A percentile compares a stretch with the other conserved stretches of the same genome.
phyloP scores from a whole-genome alignment of 2,888 invertebrate genomes.

The Pardosa pseudoannulata region DNA sequence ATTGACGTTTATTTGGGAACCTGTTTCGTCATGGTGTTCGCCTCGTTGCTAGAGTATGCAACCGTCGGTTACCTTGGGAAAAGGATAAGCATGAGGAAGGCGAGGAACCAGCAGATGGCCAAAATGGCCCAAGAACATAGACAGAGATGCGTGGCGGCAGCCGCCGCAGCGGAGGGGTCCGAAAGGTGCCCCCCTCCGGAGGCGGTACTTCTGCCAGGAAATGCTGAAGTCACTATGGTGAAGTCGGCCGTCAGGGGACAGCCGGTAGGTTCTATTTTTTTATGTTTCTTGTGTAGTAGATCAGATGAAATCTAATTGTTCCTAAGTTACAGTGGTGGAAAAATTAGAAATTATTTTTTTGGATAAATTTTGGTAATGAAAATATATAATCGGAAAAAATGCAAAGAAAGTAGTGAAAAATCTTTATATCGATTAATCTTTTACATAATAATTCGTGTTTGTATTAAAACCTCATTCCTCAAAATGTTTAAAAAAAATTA shows the following conservation, averaged over 20 bases:
- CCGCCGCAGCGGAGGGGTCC: slow-evolving; percentile 68
- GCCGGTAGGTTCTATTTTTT: slow-evolving; percentile 47
- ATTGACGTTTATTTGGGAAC: slow-evolving; percentile 80
- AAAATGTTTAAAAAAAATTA: too few species aligned
- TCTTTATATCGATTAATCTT: too few species aligned
- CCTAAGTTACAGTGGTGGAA: too few species aligned
- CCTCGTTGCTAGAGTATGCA: slow-evolving; percentile 78
- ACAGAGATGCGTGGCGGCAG: slow-evolving; percentile 74
- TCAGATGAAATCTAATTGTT: too few species aligned
- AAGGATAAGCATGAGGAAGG: slow-evolving; percentile 74
- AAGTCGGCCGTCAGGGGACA: slow-evolving; percentile 70
- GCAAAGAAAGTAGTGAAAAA: too few species aligned
- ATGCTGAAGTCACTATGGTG: slow-evolving; percentile 71
- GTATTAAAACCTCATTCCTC: too few species aligned
- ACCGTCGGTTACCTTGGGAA: slow-evolving; percentile 75
- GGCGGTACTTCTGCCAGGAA: slow-evolving; percentile 69
- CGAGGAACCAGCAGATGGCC: slow-evolving; percentile 74
- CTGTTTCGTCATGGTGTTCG: slow-evolving; percentile 79
- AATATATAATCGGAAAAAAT: too few species aligned
- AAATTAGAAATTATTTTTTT: too few species aligned
- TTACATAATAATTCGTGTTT: too few species aligned
- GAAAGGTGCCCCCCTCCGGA: slow-evolving; percentile 69
- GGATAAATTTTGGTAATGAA: too few species aligned
- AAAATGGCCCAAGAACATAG: slow-evolving; percentile 74
- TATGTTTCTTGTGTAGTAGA: too few species aligned